A percentile compares a stretch with the other conserved stretches of the same genome.
These are phyloP conservation scores for Meloidogyne exigua DNA, from an alignment of 1,140 invertebrate species.

Conservation along the genomic window DNA sequence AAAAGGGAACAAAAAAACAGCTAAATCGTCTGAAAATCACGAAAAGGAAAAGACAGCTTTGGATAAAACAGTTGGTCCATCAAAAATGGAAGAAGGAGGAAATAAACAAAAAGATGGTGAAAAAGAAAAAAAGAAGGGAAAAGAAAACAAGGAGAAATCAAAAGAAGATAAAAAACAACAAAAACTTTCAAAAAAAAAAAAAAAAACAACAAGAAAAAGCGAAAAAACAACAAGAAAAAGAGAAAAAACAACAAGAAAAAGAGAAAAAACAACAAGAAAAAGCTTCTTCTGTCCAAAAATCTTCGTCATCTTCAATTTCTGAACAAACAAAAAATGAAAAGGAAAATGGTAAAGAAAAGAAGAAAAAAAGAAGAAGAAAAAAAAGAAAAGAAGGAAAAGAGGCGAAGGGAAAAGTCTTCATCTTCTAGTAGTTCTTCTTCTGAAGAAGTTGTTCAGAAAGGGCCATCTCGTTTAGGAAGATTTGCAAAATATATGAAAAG, in stretches of 20 bases:
- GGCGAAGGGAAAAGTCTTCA: background rate
- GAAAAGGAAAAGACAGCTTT: background rate
- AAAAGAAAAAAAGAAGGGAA: conserved; percentile 12
- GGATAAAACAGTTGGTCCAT: conserved; percentile 2
- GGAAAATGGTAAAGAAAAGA: background rate
- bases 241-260: background rate
- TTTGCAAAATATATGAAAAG: background rate
- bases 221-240: too few species aligned
- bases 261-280: background rate
- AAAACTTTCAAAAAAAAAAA: too few species aligned
- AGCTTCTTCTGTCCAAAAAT: background rate
- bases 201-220: too few species aligned
- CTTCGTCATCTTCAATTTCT: background rate
- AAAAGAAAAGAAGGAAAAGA: background rate
- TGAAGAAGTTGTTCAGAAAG: background rate
- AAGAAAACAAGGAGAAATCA: background rate
- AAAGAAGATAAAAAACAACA: background rate
- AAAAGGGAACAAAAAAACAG: background rate
- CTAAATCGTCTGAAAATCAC: background rate
- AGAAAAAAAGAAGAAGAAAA: background rate
- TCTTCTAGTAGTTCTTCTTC: background rate
- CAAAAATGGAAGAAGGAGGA: background rate
- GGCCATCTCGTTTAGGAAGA: background rate
- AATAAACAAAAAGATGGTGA: background rate
- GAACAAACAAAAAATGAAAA: background rate